Conservation (phyloP, 30 jellyfish, hydroid and myxozoan species). For the Aurelia sp. region DNA sequence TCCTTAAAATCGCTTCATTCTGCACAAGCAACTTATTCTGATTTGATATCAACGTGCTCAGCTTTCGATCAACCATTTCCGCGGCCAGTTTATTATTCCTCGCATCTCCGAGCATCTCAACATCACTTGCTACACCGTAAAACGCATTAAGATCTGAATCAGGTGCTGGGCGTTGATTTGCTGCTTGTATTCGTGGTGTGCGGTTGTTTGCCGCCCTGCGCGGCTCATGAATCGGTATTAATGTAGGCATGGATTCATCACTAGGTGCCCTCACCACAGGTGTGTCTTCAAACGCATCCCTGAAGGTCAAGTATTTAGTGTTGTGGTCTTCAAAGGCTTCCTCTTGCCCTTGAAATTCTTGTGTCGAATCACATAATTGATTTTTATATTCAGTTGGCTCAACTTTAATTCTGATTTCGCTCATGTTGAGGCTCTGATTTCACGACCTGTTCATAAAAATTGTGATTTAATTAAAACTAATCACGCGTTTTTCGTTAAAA, state of each 20-base stretch:
- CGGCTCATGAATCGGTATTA: constrained; percentile 47
- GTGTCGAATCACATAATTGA: background rate
- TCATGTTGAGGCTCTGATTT: constrained; percentile 1
- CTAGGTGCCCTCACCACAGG: background rate
- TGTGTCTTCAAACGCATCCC: background rate
- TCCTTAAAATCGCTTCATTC: constrained; percentile 28
- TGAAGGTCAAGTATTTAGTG: background rate
- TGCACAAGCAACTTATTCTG: constrained; percentile 31
- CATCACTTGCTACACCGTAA: constrained; percentile 16
- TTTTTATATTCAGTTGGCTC: constrained; percentile 36
- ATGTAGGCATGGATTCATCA: constrained; percentile 40
- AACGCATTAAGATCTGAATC: constrained; percentile 18
- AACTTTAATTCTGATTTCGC: constrained; percentile 17
- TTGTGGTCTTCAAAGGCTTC: background rate
- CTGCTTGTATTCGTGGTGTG: background rate
- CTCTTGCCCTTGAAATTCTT: constrained; percentile 3
- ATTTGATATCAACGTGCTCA: constrained; percentile 26
- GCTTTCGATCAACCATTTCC: constrained; percentile 32
- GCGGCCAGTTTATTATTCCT: background rate
- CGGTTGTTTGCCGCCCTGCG: constrained; percentile 25
- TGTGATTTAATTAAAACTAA: too few relatives aligned
- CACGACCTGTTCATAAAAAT: background rate
- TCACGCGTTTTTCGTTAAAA: too few relatives aligned
- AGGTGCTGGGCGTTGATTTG: constrained; percentile 8
- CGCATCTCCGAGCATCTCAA: constrained; percentile 12